These are phyloP conservation scores for Chaenodraco wilsoni DNA, from an alignment of 2,797 vertebrate species.

Conservation along the genomic window DNA sequence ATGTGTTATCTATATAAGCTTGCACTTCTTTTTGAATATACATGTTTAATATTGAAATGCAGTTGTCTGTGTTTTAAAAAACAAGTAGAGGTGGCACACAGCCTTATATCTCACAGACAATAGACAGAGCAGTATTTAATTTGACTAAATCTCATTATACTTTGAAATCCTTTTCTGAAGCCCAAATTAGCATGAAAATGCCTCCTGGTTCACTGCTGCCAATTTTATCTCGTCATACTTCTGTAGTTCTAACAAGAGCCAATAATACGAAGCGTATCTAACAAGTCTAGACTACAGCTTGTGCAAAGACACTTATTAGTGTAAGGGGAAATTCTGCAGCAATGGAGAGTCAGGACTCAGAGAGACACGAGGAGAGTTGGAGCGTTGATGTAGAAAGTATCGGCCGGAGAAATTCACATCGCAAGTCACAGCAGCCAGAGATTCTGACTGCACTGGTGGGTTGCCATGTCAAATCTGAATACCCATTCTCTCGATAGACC, in stretches of 20 bases:
- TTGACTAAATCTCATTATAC: conserved; percentile 51
- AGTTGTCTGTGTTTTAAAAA: not conserved
- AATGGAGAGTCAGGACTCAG: too few relatives aligned
- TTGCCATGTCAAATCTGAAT: too few relatives aligned
- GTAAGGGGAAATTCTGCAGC: not conserved
- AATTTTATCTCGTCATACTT: conserved; percentile 45
- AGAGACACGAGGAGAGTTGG: too few relatives aligned
- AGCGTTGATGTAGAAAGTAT: too few relatives aligned
- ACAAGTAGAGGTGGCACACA: conserved; percentile 1
- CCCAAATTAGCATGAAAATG: conserved; percentile 50
- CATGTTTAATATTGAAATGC: conserved; percentile 25
- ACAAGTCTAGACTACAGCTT: conserved; percentile 22
- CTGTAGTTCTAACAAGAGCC: conserved; percentile 27
- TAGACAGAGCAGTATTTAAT: conserved; percentile 42
- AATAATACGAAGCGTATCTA: conserved; percentile 29
- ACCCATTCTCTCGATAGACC: too few relatives aligned
- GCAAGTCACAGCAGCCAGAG: too few relatives aligned
- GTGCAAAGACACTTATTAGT: conserved; percentile 24
- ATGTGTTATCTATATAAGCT: not conserved
- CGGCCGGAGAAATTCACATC: too few relatives aligned
- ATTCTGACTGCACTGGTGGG: too few relatives aligned
- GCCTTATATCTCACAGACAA: conserved; percentile 38
- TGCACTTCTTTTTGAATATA: not conserved
- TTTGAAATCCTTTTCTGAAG: conserved; percentile 45
- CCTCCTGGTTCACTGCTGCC: conserved; percentile 40